A percentile compares a stretch with the other conserved stretches of the same genome.
Evolutionary conservation across 2,113 vertebrate genomes (phyloP).

Genomic region (Phainopepla nitens): DNA sequence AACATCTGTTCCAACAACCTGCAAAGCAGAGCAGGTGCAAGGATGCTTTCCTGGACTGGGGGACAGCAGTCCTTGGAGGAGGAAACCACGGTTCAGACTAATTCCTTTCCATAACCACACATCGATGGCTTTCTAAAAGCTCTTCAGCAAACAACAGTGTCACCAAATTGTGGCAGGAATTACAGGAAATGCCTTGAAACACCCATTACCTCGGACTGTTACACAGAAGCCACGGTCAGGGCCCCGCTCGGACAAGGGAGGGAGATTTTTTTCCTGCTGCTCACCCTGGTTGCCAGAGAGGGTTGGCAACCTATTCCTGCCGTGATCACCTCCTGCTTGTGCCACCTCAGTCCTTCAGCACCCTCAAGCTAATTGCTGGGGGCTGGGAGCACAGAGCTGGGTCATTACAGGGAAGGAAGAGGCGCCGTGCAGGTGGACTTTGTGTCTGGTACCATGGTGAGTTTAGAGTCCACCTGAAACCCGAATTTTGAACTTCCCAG

Average conservation of each 20-base stretch:
- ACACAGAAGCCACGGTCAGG: rapidly evolving
- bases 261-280: neutral
- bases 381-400: neutral
- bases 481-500: neutral
- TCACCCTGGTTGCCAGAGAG: neutral
- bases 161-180: neutral
- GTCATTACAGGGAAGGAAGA: neutral
- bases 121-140: neutral
- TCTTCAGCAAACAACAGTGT: neutral
- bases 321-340: neutral
- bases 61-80: neutral
- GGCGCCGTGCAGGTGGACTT: neutral
- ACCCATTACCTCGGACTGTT: neutral
- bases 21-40: neutral
- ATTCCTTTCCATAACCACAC: neutral
- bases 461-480: neutral
- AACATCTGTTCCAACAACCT: neutral
- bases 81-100: neutral
- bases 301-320: rapidly evolving
- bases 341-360: neutral
- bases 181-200: neutral
- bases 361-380: neutral
- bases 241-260: rapidly evolving
- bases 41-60: neutral
- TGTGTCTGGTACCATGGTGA: rapidly evolving